phyloP scores from a whole-genome alignment of 1,140 invertebrate genomes.

The Halyomorpha halys region DNA sequence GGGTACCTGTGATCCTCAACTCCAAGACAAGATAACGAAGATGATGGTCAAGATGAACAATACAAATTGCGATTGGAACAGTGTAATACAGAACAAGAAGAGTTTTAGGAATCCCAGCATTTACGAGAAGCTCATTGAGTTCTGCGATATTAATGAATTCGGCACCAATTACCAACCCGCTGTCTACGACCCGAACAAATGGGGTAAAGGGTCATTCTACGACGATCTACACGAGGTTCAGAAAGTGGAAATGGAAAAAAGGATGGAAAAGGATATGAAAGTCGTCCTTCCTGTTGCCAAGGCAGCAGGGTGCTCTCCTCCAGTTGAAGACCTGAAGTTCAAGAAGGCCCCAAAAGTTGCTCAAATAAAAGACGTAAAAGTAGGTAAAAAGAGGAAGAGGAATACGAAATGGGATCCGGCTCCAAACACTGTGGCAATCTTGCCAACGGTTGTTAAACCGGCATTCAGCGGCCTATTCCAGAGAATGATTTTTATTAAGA shows the following conservation, averaged over 20 bases:
- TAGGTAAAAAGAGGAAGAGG: constrained; percentile 57
- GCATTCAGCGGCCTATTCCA: too few relatives aligned
- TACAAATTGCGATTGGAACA: constrained; percentile 71
- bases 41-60: constrained; percentile 64
- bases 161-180: constrained; percentile 89
- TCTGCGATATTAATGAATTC: constrained; percentile 86
- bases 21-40: constrained; percentile 72
- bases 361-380: constrained; percentile 35
- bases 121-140: constrained; percentile 90
- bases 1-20: constrained; percentile 63
- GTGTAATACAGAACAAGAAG: constrained; percentile 77
- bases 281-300: constrained; percentile 62
- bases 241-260: constrained; percentile 82
- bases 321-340: too few relatives aligned
- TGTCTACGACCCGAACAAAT: constrained; percentile 81
- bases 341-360: constrained; percentile 46
- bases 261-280: constrained; percentile 81
- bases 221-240: constrained; percentile 82
- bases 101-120: constrained; percentile 93
- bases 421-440: constrained; percentile 44
- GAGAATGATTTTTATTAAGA: too few relatives aligned
- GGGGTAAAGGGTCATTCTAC: constrained; percentile 86
- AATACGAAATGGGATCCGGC: constrained; percentile 88
- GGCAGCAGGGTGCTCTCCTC: constrained; percentile 46
- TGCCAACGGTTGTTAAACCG: constrained; percentile 21